Percentiles rank a stretch among this genome's conserved stretches.
Evolutionary conservation across 1,140 invertebrate genomes (phyloP).

Genomic region (Euglossa dilemma): DNA sequence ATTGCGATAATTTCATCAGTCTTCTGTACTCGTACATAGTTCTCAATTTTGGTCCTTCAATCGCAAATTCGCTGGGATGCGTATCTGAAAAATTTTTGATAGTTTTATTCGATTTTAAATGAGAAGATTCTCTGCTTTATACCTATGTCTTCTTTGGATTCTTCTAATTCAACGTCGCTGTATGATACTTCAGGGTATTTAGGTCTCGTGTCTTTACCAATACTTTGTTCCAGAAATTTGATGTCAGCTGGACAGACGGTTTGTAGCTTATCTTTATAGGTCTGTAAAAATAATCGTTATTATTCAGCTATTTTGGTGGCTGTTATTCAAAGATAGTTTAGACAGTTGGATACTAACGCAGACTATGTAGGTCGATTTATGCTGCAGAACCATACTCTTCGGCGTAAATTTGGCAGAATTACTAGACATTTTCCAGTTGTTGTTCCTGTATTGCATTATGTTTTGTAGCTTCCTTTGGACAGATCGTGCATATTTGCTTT

Average conservation of each 20-base stretch:
- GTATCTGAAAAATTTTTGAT: not conserved
- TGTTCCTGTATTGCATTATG: too few relatives aligned
- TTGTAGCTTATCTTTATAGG: not conserved
- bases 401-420: not conserved
- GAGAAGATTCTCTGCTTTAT: not conserved
- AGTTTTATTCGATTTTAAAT: not conserved
- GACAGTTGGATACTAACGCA: slow-evolving; percentile 16
- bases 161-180: not conserved
- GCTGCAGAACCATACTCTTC: not conserved
- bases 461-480: not conserved
- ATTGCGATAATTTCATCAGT: not conserved
- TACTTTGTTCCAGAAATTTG: not conserved
- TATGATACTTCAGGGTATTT: not conserved
- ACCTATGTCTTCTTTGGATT: slow-evolving; percentile 1
- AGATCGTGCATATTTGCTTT: not conserved
- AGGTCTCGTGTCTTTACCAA: not conserved
- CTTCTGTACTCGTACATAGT: slow-evolving; percentile 17
- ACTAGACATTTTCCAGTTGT: slow-evolving; percentile 38
- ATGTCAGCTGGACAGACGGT: slow-evolving; percentile 7
- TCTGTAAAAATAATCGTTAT: not conserved
- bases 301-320: not conserved
- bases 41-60: not conserved
- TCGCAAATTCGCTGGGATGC: not conserved
- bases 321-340: not conserved
- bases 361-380: not conserved